Percentiles rank a stretch among this genome's conserved stretches.
Evolutionary conservation across 2,888 invertebrate genomes (phyloP).

Genomic region (Acrocyrtus sp.): DNA sequence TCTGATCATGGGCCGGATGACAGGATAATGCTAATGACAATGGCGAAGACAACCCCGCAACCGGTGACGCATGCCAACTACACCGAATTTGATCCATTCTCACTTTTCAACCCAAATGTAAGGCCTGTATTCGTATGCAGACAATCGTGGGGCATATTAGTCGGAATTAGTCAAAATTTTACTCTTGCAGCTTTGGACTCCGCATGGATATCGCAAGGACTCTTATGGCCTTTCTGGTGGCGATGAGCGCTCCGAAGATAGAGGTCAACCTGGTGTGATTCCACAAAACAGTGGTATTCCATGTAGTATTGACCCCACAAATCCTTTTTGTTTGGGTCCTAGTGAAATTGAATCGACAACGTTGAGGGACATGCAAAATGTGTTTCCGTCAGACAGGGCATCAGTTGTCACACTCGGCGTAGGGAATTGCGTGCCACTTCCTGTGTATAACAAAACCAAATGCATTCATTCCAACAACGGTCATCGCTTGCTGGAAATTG

Average conservation of each 20-base stretch:
- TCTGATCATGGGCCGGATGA: conserved; percentile 5
- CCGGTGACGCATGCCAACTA: conserved; percentile 11
- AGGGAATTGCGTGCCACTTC: neutral
- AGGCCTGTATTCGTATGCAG: too few species aligned
- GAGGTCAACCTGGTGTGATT: neutral
- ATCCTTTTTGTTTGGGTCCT: neutral
- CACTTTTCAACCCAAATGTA: conserved; percentile 19
- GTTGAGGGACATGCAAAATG: conserved; percentile 13
- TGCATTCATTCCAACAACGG: neutral
- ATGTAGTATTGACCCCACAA: conserved; percentile 1
- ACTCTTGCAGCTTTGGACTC: too few species aligned
- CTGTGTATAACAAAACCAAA: neutral
- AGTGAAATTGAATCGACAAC: neutral
- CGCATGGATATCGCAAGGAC: conserved; percentile 15
- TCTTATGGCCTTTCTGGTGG: conserved; percentile 9
- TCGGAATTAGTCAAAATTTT: too few species aligned
- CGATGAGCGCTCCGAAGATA: conserved; percentile 17
- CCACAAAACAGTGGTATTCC: neutral
- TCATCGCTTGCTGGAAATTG: conserved; percentile 3
- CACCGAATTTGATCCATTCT: conserved; percentile 26
- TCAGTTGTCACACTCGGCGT: neutral
- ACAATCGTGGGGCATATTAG: too few species aligned
- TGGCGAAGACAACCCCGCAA: conserved; percentile 4
- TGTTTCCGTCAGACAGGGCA: neutral
- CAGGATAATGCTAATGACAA: conserved; percentile 11